Evolutionary conservation across 2,113 vertebrate genomes (phyloP), one percentile per base, ranked within the genome.

Genomic region (Paracyprichromis sp.): DNA sequence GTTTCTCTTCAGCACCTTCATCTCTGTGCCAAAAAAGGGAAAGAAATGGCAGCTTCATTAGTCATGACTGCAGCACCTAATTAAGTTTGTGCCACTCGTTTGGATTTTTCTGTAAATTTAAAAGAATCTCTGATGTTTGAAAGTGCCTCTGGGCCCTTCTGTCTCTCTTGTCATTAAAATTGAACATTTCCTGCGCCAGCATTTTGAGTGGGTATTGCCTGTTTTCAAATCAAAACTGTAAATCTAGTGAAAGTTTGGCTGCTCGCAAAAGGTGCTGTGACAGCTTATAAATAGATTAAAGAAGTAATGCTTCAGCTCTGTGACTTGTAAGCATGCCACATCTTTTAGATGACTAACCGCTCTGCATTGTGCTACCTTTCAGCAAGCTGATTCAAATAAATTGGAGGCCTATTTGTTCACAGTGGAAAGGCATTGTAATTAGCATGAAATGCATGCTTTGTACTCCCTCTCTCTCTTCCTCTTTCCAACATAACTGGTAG

Each of bases 71-170:
- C 84, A 92, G 92, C 53, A 94, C 89, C 90, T 95, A 95, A 97
- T 95, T 95, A 94, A 89, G 82, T 93, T 93, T 93, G 88, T 93
- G 92, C 88, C 85, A 88, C 89, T 95, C 84, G 21, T 92, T 94
- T 92, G 88, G 91, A 92, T 95, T 89, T 90, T 93, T 89, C 88
- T 93, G 89, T 92, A 92, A 88, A 93, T 93, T 91, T 93, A 91
- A 95, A 95, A 89, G 92, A 95, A 88, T 94, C 89, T 94, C 85
- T 93, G 92, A 94, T 95, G 92, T 95, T 92, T 93, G 87, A 94
- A 95, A 94, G 92, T 90, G 86, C 93, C 92, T 93, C 83, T 87
- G 92, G 88, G 89, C 85, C 80, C 59, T 78, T 93, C 83, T 80
- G 38, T 90, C 89, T 93, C 92, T 89, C 79, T 84, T 90, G 91